Base-by-base conservation (phyloP, 2,888 invertebrate genomes). In the Spatulosminthurus flaviceps region DNA sequence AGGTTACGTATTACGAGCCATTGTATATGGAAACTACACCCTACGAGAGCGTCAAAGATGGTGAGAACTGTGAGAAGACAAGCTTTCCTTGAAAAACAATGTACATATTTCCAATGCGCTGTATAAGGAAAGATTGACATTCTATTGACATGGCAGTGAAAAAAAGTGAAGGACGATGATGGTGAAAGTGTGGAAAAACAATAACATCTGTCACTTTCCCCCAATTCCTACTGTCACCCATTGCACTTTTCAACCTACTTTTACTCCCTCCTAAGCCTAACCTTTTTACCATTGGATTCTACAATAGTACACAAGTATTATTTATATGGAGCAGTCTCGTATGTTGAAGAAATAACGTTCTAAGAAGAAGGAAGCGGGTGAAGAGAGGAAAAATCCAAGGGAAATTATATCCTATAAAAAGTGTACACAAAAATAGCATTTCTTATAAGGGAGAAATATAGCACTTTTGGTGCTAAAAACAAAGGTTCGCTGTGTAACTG, bases 181-280 rank as follows among this genome's bases (percentile, higher is more conserved):
- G n/a, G 42, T 34, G 71, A 42, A 71, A 71, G 41, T 29, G n/a
- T n/a, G 28, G 43, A 24, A 43, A 71, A 71, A 43, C 43, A 43
- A 24, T 43, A 71, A 43, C 71, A 71, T n/a, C 43, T 71, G 71
- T 22, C 71, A 71, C 43, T 42, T 71, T 24, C 64, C 24, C n/a
- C 51, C 7, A 51, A 5, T 11, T n/a, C 5, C 51, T n/a, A 51
- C 51, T 51, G 51, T 51, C 51, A n/a, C n/a, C 51, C 51, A 51
- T 51, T 51, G 51, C 51, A 51, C 51, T 51, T 51, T 51, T 16
- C 19, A 51, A 51, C 51, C 51, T 13, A 41, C 7, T 9, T 9
- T 13, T 41, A 7, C 13, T 51, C 51, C 9, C 34, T 7, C 34
- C 34, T 4, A 34, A 34, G 34, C 5, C 9, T 34, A 34, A 34